Conservation (phyloP, 2,797 vertebrate genomes). For the Chloroceryle inda region DNA sequence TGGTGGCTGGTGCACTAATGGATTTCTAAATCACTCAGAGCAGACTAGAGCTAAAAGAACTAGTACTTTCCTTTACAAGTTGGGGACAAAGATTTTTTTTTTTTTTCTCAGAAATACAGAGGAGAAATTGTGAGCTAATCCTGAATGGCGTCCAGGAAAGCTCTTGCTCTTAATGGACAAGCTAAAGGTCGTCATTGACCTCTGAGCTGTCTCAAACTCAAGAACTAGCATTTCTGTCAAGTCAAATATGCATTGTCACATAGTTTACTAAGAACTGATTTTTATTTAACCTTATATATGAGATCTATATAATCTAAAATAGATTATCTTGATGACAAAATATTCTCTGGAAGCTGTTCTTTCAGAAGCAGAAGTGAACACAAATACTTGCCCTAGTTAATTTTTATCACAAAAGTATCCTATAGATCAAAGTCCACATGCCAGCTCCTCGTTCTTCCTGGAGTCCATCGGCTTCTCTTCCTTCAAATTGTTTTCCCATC, state of each 20-base stretch:
- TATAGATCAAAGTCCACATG: background rate
- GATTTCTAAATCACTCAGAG: background rate
- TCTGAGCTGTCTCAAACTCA: background rate
- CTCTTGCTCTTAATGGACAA: background rate
- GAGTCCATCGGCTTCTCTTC: background rate
- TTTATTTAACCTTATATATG: background rate
- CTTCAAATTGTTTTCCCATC: conserved; percentile 23
- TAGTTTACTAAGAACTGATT: background rate
- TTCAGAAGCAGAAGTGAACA: background rate
- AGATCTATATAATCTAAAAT: background rate
- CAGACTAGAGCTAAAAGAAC: background rate
- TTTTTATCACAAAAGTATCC: background rate
- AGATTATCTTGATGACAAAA: background rate
- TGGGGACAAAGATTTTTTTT: background rate
- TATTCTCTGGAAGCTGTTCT: background rate
- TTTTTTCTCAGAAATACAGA: background rate
- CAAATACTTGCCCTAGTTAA: background rate
- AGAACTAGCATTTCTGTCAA: background rate
- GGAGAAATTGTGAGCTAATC: background rate
- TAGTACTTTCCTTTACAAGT: background rate
- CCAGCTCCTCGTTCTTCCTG: background rate
- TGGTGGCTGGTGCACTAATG: background rate
- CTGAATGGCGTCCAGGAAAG: background rate
- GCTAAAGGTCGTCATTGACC: background rate
- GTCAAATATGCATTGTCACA: background rate